Conservation (phyloP, 2,888 invertebrate genomes). For the Euproctis similis region DNA sequence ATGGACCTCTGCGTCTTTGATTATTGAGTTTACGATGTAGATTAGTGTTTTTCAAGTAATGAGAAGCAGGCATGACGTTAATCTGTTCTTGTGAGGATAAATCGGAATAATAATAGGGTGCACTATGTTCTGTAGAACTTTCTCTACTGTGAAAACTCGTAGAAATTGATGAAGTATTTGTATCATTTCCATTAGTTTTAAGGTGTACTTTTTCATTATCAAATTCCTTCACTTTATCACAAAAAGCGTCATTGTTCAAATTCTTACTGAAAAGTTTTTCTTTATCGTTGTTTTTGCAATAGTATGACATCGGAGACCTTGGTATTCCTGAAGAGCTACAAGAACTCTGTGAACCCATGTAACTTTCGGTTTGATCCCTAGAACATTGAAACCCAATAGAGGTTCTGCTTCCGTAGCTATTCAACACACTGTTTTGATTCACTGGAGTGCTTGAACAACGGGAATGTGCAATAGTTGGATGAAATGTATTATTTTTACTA, state of each 20-base stretch:
- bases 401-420: slow-evolving; percentile 25
- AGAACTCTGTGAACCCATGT: slow-evolving; percentile 53
- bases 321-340: slow-evolving; percentile 49
- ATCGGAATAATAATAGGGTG: slow-evolving; percentile 92
- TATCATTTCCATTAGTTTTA: slow-evolving; percentile 38
- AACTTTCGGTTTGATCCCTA: slow-evolving; percentile 39
- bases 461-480: slow-evolving; percentile 30
- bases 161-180: slow-evolving; percentile 49
- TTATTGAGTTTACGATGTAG: slow-evolving; percentile 80
- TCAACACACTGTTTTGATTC: slow-evolving; percentile 30
- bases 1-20: slow-evolving; percentile 79
- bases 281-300: slow-evolving; percentile 60
- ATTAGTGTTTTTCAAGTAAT: slow-evolving; percentile 68
- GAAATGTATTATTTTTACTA: slow-evolving; percentile 38
- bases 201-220: slow-evolving; percentile 55
- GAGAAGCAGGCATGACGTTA: slow-evolving; percentile 58
- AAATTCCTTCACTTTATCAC: slow-evolving; percentile 67
- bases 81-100: slow-evolving; percentile 74
- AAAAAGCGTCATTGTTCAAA: slow-evolving; percentile 50
- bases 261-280: slow-evolving; percentile 58
- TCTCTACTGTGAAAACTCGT: slow-evolving; percentile 77
- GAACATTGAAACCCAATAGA: slow-evolving; percentile 29
- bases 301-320: slow-evolving; percentile 65
- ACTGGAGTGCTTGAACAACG: slow-evolving; percentile 60
- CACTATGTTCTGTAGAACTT: slow-evolving; percentile 80